Base-by-base conservation (phyloP, 2,888 invertebrate genomes). In the Carpatolechia fugitivella region DNA sequence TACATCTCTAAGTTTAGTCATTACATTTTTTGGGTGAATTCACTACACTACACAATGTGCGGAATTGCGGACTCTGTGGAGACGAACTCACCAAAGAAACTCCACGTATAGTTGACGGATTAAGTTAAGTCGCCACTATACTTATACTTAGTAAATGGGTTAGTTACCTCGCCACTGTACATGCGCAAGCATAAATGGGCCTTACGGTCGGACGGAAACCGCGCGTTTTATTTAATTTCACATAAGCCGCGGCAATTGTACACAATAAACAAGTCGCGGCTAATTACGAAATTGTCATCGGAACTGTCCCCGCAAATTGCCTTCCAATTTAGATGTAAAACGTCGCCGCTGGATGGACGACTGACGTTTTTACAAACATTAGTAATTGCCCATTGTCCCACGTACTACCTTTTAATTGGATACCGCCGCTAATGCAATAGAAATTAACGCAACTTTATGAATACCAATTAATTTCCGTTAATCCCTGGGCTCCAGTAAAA, bases 281-380 rank as follows among this genome's bases (percentile, higher is more conserved):
- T 84, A 83, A 85, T 85, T 84, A 78, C 78, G 62, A 70, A 79
- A 78, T 79, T 75, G 76, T 81, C 74, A 76, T 80, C 70, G 66
- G 71, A 73, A 76, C 75, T 72, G 74, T 66, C 68, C 61, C 57
- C 52, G 68, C 73, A 74, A 82, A 82, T 81, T 78, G 72, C 73
- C 59, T 63, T 74, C 76, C 78, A 82, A 83, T 84, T 85, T 78
- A 82, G 78, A 80, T 68, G 82, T 80, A 72, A 78, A 78, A 76
- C 77, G 79, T 72, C 76, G 60, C 60, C 56, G 58, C 58, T 63
- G 57, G 66, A 64, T 66, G 59, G 64, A 69, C 63, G 65, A 57
- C 63, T 59, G 68, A 68, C 65, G 72, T 76, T 76, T 79, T 78
- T 77, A 67, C 68, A 69, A 70, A 74, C 72, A 73, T 70, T 70